Percentiles rank a stretch among this genome's conserved stretches.
phyloP scores from a whole-genome alignment of 2,113 vertebrate genomes.

The Terrapene triunguis region DNA sequence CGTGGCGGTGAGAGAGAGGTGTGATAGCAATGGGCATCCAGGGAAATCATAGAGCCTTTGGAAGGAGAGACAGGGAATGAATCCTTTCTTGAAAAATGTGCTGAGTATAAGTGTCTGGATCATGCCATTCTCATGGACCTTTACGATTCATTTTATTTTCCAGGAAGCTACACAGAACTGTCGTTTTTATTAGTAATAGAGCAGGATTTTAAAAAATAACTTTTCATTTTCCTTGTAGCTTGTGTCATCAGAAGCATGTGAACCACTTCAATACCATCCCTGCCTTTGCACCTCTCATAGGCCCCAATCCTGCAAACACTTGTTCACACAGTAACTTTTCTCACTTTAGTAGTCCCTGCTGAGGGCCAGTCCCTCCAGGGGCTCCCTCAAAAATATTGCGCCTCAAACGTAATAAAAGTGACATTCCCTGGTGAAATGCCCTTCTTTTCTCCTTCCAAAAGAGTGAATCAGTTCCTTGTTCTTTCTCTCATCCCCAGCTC shows the following conservation, averaged over 20 bases:
- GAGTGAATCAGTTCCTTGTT: neutral
- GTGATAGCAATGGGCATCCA: neutral
- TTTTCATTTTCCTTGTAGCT: neutral
- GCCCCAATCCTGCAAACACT: neutral
- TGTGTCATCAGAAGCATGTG: neutral
- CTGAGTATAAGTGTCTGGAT: neutral
- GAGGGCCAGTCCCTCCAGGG: neutral
- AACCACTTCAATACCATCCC: neutral
- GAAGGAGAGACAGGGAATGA: neutral
- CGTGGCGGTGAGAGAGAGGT: neutral
- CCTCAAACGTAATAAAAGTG: neutral
- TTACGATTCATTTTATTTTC: neutral
- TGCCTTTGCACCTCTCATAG: neutral
- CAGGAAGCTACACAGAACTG: neutral
- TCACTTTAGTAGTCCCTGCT: neutral
- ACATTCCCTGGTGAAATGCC: neutral
- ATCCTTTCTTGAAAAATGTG: neutral
- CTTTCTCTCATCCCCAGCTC: neutral
- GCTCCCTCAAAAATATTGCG: neutral
- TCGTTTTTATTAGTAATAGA: neutral
- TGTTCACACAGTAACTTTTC: neutral
- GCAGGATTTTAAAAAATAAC: neutral
- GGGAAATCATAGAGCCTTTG: neutral
- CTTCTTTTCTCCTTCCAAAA: neutral
- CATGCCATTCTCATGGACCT: neutral